Evolutionary conservation across 2,113 vertebrate genomes (phyloP).

Genomic region (Boulengeromyrus knoepffleri): DNA sequence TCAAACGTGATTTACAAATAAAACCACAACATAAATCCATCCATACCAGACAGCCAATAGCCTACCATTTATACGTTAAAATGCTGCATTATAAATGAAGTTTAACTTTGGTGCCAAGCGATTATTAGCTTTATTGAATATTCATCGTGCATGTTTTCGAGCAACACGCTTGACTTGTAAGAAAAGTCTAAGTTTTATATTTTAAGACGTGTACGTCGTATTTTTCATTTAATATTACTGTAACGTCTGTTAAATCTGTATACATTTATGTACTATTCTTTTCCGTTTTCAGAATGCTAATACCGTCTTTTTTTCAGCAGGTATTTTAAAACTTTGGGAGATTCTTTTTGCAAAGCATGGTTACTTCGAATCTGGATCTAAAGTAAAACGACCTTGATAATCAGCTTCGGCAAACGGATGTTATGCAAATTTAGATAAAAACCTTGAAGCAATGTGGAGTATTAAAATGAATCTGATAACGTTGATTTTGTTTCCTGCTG

Average conservation of each 20-base stretch:
- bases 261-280: neutral
- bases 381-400: conserved; percentile 25
- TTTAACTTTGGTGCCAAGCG: neutral
- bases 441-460: conserved; percentile 52
- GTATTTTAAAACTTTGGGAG: conserved; percentile 33
- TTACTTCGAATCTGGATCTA: conserved; percentile 47
- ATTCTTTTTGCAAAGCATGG: conserved; percentile 35
- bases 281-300: neutral
- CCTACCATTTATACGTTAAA: neutral
- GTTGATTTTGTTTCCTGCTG: conserved; percentile 60
- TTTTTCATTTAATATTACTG: neutral
- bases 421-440: conserved; percentile 47
- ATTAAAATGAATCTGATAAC: conserved; percentile 70
- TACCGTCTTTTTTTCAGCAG: conserved; percentile 31
- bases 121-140: neutral
- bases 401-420: conserved; percentile 36
- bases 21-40: neutral
- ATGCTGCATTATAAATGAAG: neutral
- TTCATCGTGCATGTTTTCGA: neutral
- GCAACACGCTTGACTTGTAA: neutral
- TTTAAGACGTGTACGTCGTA: neutral
- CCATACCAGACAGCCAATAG: neutral
- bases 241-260: neutral
- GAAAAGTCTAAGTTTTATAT: neutral
- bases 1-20: neutral